Percentiles rank a stretch among this genome's conserved stretches.
Evolutionary conservation across 2,888 invertebrate species (phyloP).

Genomic region (Tetheella fluctuosa): DNA sequence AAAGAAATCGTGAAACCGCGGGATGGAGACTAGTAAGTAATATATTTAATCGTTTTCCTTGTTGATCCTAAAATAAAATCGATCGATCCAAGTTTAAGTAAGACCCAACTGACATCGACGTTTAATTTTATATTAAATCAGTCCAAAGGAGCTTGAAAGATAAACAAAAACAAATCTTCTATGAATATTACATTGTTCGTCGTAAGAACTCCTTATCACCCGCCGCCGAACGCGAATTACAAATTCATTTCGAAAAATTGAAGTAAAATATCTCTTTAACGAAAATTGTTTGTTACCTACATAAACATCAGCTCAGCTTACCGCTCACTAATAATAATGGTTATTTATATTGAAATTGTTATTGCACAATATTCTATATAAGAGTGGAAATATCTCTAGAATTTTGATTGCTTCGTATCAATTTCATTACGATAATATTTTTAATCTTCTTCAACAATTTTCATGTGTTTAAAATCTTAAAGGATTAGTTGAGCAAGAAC

Average conservation of each 20-base stretch:
- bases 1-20: no score
- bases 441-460: not conserved
- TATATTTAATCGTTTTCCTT: no score
- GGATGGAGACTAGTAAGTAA: no score
- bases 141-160: not conserved
- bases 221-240: constrained; percentile 3
- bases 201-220: not conserved
- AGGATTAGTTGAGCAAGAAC: no score
- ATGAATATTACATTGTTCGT: not conserved
- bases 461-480: not conserved
- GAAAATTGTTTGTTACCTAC: not conserved
- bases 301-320: not conserved
- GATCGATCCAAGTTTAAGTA: no score
- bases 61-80: no score
- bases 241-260: constrained; percentile 5
- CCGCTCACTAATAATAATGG: not conserved
- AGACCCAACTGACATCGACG: constrained; percentile 13
- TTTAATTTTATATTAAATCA: not conserved
- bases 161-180: constrained; percentile 7
- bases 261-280: not conserved
- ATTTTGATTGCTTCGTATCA: not conserved
- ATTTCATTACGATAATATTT: not conserved
- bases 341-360: constrained; percentile 5
- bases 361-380: not conserved
- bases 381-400: not conserved